A percentile compares a stretch with the other conserved stretches of the same genome.
Evolutionary conservation across 2,888 invertebrate genomes (phyloP).

Genomic region (Conops quadrifasciatus): DNA sequence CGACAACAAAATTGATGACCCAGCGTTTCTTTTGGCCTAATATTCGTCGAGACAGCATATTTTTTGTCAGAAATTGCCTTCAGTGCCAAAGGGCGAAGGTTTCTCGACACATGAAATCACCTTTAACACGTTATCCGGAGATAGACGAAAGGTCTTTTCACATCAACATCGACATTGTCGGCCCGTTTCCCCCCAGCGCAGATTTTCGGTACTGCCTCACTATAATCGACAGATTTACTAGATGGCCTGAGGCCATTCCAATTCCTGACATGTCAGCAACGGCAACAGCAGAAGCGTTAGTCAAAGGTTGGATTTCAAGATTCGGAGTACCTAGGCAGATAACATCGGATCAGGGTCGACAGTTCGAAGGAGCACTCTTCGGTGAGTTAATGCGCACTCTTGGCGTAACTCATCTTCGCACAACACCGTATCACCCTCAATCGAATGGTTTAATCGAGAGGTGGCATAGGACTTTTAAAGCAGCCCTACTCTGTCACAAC

Average conservation of each 20-base stretch:
- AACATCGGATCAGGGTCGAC: neutral
- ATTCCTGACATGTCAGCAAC: slow-evolving; percentile 36
- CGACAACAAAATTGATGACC: neutral
- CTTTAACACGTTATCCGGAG: neutral
- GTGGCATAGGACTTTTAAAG: neutral
- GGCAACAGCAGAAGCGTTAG: slow-evolving; percentile 18
- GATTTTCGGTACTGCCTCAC: slow-evolving; percentile 3
- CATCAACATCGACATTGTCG: slow-evolving; percentile 33
- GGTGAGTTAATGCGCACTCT: no score
- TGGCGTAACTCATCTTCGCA: neutral
- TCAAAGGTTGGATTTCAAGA: slow-evolving; percentile 32
- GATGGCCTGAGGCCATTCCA: slow-evolving; percentile 36
- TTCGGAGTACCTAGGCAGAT: slow-evolving; percentile 24
- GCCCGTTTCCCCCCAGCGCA: no score
- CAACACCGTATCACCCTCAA: neutral
- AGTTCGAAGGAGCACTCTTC: neutral
- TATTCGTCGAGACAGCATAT: slow-evolving; percentile 16
- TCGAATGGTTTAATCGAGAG: neutral
- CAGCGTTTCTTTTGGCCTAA: slow-evolving; percentile 30
- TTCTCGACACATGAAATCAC: slow-evolving; percentile 10
- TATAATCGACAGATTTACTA: slow-evolving; percentile 31
- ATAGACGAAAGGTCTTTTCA: slow-evolving; percentile 16
- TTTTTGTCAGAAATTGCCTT: slow-evolving; percentile 18
- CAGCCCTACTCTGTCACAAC: no score
- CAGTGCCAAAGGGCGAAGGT: slow-evolving; percentile 26